phyloP scores from a whole-genome alignment of 2,888 invertebrate species.

The Aphodius sticticus region DNA sequence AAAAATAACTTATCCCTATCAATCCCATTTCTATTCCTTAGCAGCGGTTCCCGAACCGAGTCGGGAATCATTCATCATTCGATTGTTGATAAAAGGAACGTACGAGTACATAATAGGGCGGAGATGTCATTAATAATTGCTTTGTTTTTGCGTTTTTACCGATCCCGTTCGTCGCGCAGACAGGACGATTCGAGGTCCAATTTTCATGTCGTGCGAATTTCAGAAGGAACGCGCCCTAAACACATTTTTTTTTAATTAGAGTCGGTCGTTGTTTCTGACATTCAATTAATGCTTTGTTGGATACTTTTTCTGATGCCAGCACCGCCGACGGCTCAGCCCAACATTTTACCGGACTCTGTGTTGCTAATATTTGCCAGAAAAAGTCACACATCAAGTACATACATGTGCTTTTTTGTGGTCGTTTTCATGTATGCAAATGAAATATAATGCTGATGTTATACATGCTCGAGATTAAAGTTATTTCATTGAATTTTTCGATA shows the following conservation, averaged over 20 bases:
- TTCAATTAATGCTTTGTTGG: background rate
- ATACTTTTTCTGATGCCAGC: background rate
- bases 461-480: too few relatives aligned
- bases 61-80: background rate
- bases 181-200: background rate
- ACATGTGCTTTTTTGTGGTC: background rate
- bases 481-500: too few relatives aligned
- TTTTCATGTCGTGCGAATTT: background rate
- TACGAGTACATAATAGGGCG: background rate
- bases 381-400: background rate
- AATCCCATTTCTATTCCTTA: background rate
- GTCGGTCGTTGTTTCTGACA: background rate
- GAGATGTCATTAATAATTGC: background rate
- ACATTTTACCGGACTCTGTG: background rate
- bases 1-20: too few relatives aligned
- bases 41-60: background rate
- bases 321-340: background rate
- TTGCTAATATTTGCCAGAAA: background rate
- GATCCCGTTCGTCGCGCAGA: background rate
- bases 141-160: background rate
- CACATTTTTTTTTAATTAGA: background rate
- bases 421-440: background rate
- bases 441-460: background rate
- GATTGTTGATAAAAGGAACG: background rate
- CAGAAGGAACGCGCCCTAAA: background rate